Evolutionary conservation across 2,888 invertebrate species (phyloP).

Genomic region (Macropis europaea): DNA sequence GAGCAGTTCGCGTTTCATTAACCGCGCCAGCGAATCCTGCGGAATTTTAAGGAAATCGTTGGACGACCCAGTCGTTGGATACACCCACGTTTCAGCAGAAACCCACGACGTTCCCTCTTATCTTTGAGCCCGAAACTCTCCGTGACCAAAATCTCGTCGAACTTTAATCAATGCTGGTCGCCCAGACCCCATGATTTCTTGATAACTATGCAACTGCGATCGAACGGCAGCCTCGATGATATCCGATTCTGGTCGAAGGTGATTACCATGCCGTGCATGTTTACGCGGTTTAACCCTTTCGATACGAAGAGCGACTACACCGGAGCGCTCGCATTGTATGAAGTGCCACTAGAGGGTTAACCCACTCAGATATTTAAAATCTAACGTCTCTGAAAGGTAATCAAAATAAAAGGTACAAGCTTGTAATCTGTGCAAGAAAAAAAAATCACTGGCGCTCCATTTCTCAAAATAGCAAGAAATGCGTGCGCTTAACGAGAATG

Average conservation of each 20-base stretch:
- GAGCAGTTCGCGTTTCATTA: not conserved
- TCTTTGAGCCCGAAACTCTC: not conserved
- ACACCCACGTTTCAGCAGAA: not conserved
- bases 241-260: not conserved
- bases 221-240: not conserved
- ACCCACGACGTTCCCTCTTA: not conserved
- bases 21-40: not conserved
- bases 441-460: no score
- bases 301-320: no score
- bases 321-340: no score
- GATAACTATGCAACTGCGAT: not conserved
- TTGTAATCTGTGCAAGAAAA: no score
- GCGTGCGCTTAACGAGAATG: no score
- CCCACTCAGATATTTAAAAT: no score
- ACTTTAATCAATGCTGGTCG: not conserved
- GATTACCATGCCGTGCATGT: not conserved
- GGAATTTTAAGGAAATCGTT: slow-evolving; percentile 2
- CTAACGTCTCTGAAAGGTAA: no score
- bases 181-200: slow-evolving; percentile 5
- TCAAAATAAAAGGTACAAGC: no score
- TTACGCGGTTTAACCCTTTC: not conserved
- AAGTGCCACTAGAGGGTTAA: no score
- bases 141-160: not conserved
- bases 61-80: not conserved
- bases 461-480: no score